Conservation (phyloP, 2,113 vertebrate genomes). For the Psilopsiagon aymara region DNA sequence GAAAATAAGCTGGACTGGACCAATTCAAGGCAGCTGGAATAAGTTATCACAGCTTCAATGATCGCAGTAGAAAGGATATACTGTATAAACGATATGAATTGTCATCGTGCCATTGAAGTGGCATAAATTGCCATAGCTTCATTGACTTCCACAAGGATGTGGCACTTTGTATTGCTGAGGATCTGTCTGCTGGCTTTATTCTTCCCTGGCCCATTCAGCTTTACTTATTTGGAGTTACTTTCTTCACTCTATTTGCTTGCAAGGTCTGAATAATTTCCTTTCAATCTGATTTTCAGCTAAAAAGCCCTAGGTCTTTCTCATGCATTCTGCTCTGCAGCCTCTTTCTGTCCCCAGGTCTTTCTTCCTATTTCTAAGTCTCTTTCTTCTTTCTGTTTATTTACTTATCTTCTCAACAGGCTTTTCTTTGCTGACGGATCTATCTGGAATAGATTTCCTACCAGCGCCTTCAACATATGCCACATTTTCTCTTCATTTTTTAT, state of each 20-base stretch:
- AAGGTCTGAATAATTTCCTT: constrained; percentile 19
- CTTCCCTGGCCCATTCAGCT: constrained; percentile 42
- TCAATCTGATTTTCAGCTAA: constrained; percentile 35
- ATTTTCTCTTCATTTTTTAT: not conserved
- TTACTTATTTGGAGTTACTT: constrained; percentile 32
- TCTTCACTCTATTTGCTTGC: constrained; percentile 28
- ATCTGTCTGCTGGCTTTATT: constrained; percentile 2
- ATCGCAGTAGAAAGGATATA: not conserved
- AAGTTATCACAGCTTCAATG: not conserved
- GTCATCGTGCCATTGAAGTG: not conserved
- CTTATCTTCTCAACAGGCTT: constrained; percentile 8
- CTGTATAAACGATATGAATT: not conserved
- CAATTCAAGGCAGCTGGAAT: not conserved
- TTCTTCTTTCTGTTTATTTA: not conserved
- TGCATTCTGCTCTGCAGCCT: not conserved
- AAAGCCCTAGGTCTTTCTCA: constrained; percentile 4
- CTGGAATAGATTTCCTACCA: not conserved
- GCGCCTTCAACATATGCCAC: not conserved
- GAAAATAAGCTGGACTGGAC: not conserved
- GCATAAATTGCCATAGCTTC: constrained; percentile 13
- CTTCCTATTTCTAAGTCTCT: not conserved
- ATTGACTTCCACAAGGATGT: not conserved
- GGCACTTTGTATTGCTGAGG: not conserved
- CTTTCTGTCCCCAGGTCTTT: not conserved
- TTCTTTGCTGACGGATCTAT: not conserved